Conservation (phyloP, 2,888 invertebrate genomes). For the Pteria penguin region DNA sequence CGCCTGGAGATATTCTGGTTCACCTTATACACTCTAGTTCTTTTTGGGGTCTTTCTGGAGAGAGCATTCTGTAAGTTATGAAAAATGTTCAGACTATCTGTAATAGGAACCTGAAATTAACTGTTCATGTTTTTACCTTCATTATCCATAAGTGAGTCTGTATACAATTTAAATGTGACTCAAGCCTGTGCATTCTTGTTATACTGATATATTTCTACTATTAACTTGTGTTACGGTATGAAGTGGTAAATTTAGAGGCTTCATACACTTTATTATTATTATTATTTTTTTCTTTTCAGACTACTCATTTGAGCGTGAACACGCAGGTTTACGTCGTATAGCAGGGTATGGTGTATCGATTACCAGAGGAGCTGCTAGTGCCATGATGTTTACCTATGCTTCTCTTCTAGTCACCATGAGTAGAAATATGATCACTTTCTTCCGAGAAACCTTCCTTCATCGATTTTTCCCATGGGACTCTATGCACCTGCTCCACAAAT, state of each 20-base stretch:
- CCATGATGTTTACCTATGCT: conserved; percentile 84
- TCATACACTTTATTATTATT: neutral
- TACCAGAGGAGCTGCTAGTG: conserved; percentile 84
- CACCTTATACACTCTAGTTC: conserved; percentile 82
- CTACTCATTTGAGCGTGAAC: conserved; percentile 83
- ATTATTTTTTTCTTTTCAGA: conserved; percentile 71
- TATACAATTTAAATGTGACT: too few relatives aligned
- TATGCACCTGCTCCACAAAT: conserved; percentile 83
- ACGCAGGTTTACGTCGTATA: conserved; percentile 83
- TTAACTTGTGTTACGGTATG: too few relatives aligned
- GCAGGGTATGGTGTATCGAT: conserved; percentile 83
- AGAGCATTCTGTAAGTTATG: conserved; percentile 72
- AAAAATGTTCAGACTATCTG: neutral
- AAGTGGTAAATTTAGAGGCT: too few relatives aligned
- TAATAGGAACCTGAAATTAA: neutral
- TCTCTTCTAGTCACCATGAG: conserved; percentile 84
- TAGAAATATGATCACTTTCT: conserved; percentile 82
- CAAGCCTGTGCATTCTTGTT: too few relatives aligned
- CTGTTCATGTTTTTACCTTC: neutral
- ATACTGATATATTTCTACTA: too few relatives aligned
- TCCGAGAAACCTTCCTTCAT: conserved; percentile 83
- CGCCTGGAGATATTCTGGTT: conserved; percentile 83
- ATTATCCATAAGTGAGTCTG: too few relatives aligned
- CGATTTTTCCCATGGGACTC: conserved; percentile 84
- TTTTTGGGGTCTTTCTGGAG: conserved; percentile 83